phyloP scores from a whole-genome alignment of 2,888 invertebrate species.

The Tenthredo livida region DNA sequence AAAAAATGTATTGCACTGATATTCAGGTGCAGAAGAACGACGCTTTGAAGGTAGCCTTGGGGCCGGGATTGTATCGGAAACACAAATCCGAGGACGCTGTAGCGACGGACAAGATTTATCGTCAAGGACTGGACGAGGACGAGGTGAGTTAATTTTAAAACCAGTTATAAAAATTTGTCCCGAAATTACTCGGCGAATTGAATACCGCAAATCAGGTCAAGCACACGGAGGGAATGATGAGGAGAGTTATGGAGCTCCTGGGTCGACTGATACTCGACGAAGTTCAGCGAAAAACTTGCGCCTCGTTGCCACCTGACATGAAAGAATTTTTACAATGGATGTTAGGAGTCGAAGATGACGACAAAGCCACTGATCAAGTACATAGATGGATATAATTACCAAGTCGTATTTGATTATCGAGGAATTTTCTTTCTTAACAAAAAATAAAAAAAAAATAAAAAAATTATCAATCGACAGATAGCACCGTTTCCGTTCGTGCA shows the following conservation, averaged over 20 bases:
- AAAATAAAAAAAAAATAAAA: too few species aligned
- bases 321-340: slow-evolving; percentile 69
- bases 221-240: slow-evolving; percentile 66
- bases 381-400: background rate
- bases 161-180: background rate
- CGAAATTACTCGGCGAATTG: background rate
- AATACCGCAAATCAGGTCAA: slow-evolving; percentile 60
- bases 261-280: slow-evolving; percentile 67
- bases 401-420: background rate
- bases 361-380: slow-evolving; percentile 57
- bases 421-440: background rate
- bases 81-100: slow-evolving; percentile 61
- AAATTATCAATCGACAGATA: slow-evolving; percentile 52
- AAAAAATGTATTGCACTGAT: background rate
- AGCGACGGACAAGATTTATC: slow-evolving; percentile 59
- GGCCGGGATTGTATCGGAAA: slow-evolving; percentile 65
- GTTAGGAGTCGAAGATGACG: slow-evolving; percentile 58
- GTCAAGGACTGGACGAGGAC: slow-evolving; percentile 59
- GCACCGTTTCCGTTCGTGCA: slow-evolving; percentile 57
- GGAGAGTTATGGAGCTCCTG: slow-evolving; percentile 65
- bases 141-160: slow-evolving; percentile 58
- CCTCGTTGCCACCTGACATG: slow-evolving; percentile 64
- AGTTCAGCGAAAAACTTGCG: slow-evolving; percentile 68
- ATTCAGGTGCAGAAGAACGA: slow-evolving; percentile 65
- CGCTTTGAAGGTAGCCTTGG: slow-evolving; percentile 63